Evolutionary conservation across 2,797 vertebrate genomes (phyloP).

Genomic region (Pangasius macronema): DNA sequence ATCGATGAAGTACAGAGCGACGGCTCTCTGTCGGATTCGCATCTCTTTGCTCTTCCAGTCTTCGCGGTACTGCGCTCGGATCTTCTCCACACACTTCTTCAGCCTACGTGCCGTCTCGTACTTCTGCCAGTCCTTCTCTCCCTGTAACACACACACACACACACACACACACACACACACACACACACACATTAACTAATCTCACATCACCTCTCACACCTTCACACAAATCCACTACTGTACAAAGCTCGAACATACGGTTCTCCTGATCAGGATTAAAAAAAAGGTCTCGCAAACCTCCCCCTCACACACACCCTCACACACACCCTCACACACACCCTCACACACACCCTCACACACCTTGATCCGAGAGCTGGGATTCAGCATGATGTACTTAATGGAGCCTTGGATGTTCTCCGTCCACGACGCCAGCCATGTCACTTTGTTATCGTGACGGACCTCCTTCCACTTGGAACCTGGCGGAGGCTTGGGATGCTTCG

Average conservation of each 20-base stretch:
- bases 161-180: no score
- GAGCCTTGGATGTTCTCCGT: conserved; percentile 97
- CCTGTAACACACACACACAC: conserved; percentile 69
- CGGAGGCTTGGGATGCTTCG: conserved; percentile 87
- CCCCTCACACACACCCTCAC: background rate
- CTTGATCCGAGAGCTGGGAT: conserved; percentile 96
- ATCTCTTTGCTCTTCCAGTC: conserved; percentile 99
- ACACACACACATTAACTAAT: no score
- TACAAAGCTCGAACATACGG: no score
- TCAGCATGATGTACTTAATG: conserved; percentile 98
- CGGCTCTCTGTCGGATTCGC: conserved; percentile 93
- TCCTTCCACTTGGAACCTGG: conserved; percentile 96
- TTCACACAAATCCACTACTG: background rate
- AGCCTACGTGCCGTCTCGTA: conserved; percentile 92
- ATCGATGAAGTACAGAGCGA: conserved; percentile 98
- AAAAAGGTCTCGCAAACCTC: background rate
- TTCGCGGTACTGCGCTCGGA: conserved; percentile 89
- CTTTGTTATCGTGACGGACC: conserved; percentile 93
- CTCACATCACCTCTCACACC: no score
- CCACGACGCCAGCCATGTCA: conserved; percentile 97
- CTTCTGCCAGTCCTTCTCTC: conserved; percentile 99
- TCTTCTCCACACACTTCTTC: conserved; percentile 92
- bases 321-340: background rate
- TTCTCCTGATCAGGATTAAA: background rate
- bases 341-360: conserved; percentile 64